phyloP scores from a whole-genome alignment of 2,797 vertebrate genomes.

The Pristis pectinata region DNA sequence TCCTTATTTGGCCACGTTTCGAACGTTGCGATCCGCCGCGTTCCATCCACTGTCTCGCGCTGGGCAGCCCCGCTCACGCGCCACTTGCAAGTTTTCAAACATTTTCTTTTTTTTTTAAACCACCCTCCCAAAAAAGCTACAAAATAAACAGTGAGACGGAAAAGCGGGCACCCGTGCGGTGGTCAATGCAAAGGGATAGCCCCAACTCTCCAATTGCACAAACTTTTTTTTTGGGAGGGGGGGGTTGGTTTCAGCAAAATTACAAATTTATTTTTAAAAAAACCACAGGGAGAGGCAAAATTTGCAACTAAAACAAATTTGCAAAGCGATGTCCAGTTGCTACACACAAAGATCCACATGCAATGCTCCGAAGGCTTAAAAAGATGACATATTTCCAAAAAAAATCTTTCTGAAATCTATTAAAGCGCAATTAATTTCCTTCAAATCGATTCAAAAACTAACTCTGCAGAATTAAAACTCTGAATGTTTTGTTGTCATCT shows the following conservation, averaged over 20 bases:
- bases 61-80: slow-evolving; percentile 40
- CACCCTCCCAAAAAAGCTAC: not conserved
- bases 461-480: slow-evolving; percentile 26
- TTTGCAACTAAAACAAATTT: not conserved
- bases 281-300: slow-evolving; percentile 43
- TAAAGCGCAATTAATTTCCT: not conserved
- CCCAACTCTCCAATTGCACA: slow-evolving; percentile 12
- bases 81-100: slow-evolving; percentile 41
- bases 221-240: not conserved
- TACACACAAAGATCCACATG: not conserved
- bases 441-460: not conserved
- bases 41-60: slow-evolving; percentile 43
- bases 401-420: not conserved
- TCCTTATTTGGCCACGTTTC: slow-evolving; percentile 47
- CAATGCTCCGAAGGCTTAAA: not conserved
- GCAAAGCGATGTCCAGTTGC: not conserved
- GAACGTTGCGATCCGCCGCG: slow-evolving; percentile 44
- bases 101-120: not conserved
- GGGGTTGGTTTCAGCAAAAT: slow-evolving; percentile 22
- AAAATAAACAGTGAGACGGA: not conserved
- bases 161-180: not conserved
- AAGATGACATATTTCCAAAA: not conserved
- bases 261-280: slow-evolving; percentile 42
- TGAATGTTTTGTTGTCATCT: not conserved
- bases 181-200: not conserved